Evolutionary conservation across 1,140 invertebrate species (phyloP), one percentile per base, ranked within the genome.

Genomic region (Oreohelix idahoensis): DNA sequence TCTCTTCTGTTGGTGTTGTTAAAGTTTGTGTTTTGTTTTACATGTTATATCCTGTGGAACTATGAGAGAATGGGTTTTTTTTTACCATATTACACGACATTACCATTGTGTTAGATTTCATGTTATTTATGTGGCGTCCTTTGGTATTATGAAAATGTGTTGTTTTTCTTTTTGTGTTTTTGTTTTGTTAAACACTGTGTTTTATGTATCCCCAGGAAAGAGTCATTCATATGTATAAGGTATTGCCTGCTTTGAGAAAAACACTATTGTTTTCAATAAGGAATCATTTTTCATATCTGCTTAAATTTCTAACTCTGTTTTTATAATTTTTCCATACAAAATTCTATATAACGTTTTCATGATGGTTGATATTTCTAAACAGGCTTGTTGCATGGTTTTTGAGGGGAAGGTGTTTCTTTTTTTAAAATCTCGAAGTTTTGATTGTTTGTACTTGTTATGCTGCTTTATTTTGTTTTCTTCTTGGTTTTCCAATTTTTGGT

Each of bases 381-480:
- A 58, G 42, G 45, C 75, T 77, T 77, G 75, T 77, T 77, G 75
- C 75, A 77, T 77, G 75, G 32, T 53, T 58, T 77, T 77, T 76
- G 74, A 53, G 49, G 75, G 75, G 36, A 5, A 45, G 73, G 73
- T 75, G 73, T 29, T 70, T 70, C 32, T 1, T 73, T 73, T 39
- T 5, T 26, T 53, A 42, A 58, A 58, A 58, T 58, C 45, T 49
- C n/a, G 20, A 58, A 15, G 53, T n/a, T 58, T 4, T 58, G 4
- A n/a, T 58, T 20, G 53, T 58, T 58, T 15, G 20, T 23, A 15
- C 20, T 58, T 58, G 53, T 58, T 58, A 8, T 45, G n/a, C n/a
- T 45, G 42, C 42, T 45, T 45, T 45, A 15, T 45, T 45, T 45
- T 45, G 15, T 45, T 45, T 45, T 45, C 15, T 15, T 45, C 5